phyloP scores from a whole-genome alignment of 30 jellyfish, hydroid and myxozoan species.

The Aurelia aurita region DNA sequence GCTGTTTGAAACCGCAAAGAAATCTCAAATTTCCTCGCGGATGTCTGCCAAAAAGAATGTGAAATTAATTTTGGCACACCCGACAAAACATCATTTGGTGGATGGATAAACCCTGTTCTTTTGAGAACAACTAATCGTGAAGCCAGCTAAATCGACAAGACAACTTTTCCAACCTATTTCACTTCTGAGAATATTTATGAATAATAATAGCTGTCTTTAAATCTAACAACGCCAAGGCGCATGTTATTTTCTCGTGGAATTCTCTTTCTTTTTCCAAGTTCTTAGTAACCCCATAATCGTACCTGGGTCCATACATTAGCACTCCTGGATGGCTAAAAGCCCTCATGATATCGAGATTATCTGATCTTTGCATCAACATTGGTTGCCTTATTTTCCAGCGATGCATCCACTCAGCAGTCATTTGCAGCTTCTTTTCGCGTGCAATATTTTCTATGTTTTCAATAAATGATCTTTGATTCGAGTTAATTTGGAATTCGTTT shows the following conservation, averaged over 20 bases:
- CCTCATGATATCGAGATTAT: constrained; percentile 27
- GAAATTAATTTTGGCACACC: too few species aligned
- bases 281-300: constrained; percentile 49
- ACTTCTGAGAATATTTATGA: constrained; percentile 2
- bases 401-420: constrained; percentile 77
- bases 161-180: neutral
- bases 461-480: constrained; percentile 24
- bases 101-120: too few species aligned
- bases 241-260: constrained; percentile 79
- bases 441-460: constrained; percentile 39
- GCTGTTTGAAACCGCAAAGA: too few species aligned
- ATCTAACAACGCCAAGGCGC: constrained; percentile 90
- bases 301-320: constrained; percentile 56
- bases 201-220: constrained; percentile 65
- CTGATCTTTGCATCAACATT: constrained; percentile 50
- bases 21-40: too few species aligned
- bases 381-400: constrained; percentile 77
- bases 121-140: too few species aligned
- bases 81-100: too few species aligned
- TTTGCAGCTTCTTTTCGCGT: constrained; percentile 56
- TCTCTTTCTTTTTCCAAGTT: constrained; percentile 86
- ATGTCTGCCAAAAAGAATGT: too few species aligned
- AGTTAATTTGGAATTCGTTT: constrained; percentile 8
- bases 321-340: constrained; percentile 39
- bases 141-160: too few species aligned